phyloP scores from a whole-genome alignment of 1,140 invertebrate genomes.

The Trachymyrmex cornetzi region DNA sequence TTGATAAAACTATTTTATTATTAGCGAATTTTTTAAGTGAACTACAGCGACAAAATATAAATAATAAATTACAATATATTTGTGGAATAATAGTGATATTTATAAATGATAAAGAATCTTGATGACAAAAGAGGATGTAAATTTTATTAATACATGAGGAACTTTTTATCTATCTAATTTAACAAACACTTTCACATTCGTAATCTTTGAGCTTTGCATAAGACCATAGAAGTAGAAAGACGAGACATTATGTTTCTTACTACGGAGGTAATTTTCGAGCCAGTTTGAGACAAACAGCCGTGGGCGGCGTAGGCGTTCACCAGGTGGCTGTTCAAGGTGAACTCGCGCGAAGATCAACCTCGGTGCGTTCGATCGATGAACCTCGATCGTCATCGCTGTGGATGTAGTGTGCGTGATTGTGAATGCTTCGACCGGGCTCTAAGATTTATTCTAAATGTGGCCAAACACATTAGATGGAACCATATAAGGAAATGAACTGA shows the following conservation, averaged over 20 bases:
- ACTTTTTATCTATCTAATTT: slow-evolving; percentile 8
- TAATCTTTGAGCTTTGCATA: slow-evolving; percentile 8
- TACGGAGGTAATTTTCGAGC: slow-evolving; percentile 49
- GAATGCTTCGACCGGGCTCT: not conserved
- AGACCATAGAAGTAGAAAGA: slow-evolving; percentile 17
- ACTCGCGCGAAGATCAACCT: slow-evolving; percentile 45
- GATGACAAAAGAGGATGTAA: not conserved
- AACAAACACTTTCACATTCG: not conserved
- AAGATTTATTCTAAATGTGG: slow-evolving; percentile 24
- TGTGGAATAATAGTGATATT: not conserved
- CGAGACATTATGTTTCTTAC: slow-evolving; percentile 12
- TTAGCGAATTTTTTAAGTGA: not conserved
- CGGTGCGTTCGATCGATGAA: slow-evolving; percentile 72
- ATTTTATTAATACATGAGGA: not conserved
- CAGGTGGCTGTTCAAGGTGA: slow-evolving; percentile 73
- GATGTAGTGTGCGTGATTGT: not conserved
- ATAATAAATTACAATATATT: not conserved
- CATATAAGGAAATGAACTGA: not conserved
- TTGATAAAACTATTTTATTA: not conserved
- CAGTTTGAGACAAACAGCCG: slow-evolving; percentile 48
- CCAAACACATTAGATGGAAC: not conserved
- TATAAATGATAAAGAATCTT: not conserved
- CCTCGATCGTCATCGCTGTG: slow-evolving; percentile 57
- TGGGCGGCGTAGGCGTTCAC: slow-evolving; percentile 67
- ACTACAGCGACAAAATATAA: not conserved